Base-by-base conservation (phyloP, 1,140 invertebrate species). In the Drosophila novamexicana region DNA sequence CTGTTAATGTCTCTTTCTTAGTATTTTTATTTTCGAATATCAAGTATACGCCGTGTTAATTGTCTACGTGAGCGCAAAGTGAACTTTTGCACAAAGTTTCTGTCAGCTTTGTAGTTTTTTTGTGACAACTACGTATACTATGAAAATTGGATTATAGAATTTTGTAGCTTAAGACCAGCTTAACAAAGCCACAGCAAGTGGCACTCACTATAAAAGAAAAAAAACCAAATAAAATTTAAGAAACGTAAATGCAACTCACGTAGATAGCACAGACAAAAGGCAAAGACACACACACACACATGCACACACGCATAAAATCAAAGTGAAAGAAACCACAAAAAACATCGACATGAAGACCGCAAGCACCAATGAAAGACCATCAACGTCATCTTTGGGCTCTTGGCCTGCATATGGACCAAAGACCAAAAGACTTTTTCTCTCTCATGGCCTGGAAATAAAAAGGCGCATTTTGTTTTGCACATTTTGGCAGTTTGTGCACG, bases 321-420 rank as follows among this genome's bases (percentile, higher is more conserved):
- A 75, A 70, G 34, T 16, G 16, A 62, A 75, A 40, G 42, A 45
- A 74, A 61, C 54, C 61, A 58, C 53, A 71, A 50, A 75, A 54
- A 70, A 50, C 58, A 70, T 65, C 56, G 68, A 76, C 74, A 54
- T 62, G 54, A 36, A 64, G 53, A 64, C 67, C 54, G 42, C 47
- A 56, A 76, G 72, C 68, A 65, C 54, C 74, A 72, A 66, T 76
- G 74, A 76, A 72, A 72, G 68, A 32, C 61, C 74, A 76, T 76
- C 68, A 71, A 61, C 56, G 74, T 66, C 68, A 73, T 67, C 50
- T 73, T 66, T 40, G 42, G 14, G 18, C 59, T 39, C 39, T 56
- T 56, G 45, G 62, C 62, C 37, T 62, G 66, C 66, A 62, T 53
- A 34, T 53, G n/a, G 37, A 36, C 40, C 18, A 39, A n/a, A 34